A percentile compares a stretch with the other conserved stretches of the same genome.
These are phyloP conservation scores for Thymelicus sylvestris DNA, from an alignment of 2,888 invertebrate species.

Conservation along the genomic window DNA sequence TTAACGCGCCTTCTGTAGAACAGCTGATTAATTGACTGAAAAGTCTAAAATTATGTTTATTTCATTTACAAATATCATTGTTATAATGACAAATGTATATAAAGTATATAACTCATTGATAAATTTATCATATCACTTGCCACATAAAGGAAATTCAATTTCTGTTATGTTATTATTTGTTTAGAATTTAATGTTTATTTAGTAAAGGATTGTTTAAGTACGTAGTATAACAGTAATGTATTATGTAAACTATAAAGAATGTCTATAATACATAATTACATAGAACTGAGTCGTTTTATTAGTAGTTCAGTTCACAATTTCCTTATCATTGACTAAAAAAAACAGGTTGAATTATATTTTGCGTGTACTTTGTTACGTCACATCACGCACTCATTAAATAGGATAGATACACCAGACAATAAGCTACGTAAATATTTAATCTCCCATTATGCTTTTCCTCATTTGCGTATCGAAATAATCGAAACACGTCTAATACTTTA, in stretches of 20 bases:
- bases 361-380: too few relatives aligned
- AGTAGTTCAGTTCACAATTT: background rate
- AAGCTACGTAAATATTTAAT: too few relatives aligned
- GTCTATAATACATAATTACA: conserved; percentile 84
- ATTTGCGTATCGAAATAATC: too few relatives aligned
- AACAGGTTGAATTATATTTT: too few relatives aligned
- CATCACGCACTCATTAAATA: too few relatives aligned
- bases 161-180: conserved; percentile 69
- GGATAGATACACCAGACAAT: too few relatives aligned
- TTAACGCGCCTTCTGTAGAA: background rate
- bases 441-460: too few relatives aligned
- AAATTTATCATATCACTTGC: conserved; percentile 86
- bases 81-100: conserved; percentile 46
- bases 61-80: conserved; percentile 26
- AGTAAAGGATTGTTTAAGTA: conserved; percentile 63
- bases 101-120: conserved; percentile 45
- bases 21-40: conserved; percentile 8
- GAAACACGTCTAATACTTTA: too few relatives aligned
- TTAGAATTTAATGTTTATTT: conserved; percentile 65
- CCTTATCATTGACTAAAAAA: too few relatives aligned
- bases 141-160: conserved; percentile 77
- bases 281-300: conserved; percentile 55
- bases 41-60: conserved; percentile 23
- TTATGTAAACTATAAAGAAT: conserved; percentile 82
- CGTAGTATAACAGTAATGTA: conserved; percentile 76